Evolutionary conservation across 2,113 vertebrate genomes (phyloP), one percentile per base, ranked within the genome.

Genomic region (Perca schrenkii): DNA sequence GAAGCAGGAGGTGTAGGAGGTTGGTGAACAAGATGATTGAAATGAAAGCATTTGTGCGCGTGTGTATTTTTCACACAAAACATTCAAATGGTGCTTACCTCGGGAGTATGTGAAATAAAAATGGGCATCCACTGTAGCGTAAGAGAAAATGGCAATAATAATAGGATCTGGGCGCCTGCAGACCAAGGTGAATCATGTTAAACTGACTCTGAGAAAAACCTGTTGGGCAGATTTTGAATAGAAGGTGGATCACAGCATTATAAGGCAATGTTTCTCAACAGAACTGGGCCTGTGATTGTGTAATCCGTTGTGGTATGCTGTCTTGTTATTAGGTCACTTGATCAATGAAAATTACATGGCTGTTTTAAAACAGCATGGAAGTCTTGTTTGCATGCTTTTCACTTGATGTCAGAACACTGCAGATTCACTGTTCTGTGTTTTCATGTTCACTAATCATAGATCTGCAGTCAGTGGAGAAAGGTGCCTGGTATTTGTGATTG

Each of bases 131-230:
- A 65, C 69, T 73, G 86, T 80, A 65, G 68, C 28, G 67, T 88
- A 69, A 88, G 76, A 89, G 67, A 86, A 72, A 75, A 82, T 57
- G 21, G 62, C 64, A 86, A 78, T 50, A 87, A 69, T 78, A 86
- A 83, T 60, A 66, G 69, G 43, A 77, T 79, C 40, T 79, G 58
- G 53, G 64, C 3, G 47, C 75, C 73, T 79, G 75, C 53, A 80
- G 79, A 77, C 40, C 74, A 77, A 88, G 79, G 54, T 82, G 85
- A 84, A 79, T 80, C 54, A 64, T 21, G 60, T 31, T 63, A 19
- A 52, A 83, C n/a, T 80, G 82, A 79, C 52, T 40, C 58, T 63
- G 67, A 57, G 12, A 64, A 71, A 88, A 86, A 90, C 80, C 81
- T 84, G 86, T 82, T 78, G 80, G 67, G 66, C 31, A 72, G 57